Evolutionary conservation across 2,113 vertebrate genomes (phyloP).

Genomic region (Heterocephalus glaber): DNA sequence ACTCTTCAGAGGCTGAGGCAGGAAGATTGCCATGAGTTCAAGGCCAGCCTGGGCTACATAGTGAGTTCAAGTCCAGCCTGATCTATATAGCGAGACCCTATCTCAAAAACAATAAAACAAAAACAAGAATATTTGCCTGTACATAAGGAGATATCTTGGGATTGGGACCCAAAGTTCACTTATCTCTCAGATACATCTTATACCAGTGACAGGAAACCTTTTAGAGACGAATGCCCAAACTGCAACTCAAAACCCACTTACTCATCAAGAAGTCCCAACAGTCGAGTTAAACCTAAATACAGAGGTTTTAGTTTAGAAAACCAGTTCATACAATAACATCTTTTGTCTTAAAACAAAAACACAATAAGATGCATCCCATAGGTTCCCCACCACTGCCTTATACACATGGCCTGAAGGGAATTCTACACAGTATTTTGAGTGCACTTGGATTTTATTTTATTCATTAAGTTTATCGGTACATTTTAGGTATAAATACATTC

Average conservation of each 20-base stretch:
- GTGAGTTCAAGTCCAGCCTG: not conserved
- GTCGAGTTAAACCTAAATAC: not conserved
- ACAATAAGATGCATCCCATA: not conserved
- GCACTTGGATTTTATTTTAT: too few species aligned
- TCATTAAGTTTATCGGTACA: too few species aligned
- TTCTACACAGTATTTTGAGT: not conserved
- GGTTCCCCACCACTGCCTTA: not conserved
- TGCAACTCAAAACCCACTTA: not conserved
- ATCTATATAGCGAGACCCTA: not conserved
- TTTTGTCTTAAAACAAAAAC: not conserved
- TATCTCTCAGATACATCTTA: not conserved
- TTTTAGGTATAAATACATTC: too few species aligned
- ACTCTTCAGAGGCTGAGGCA: not conserved
- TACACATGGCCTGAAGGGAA: not conserved
- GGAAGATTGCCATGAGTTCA: not conserved
- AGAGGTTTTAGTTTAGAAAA: not conserved
- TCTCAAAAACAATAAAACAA: not conserved
- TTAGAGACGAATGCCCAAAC: not conserved
- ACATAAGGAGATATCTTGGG: not conserved
- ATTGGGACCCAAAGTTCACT: not conserved
- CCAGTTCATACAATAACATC: not conserved
- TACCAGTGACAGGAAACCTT: not conserved
- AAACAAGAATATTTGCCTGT: not conserved
- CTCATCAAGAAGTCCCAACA: not conserved
- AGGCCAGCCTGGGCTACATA: not conserved